Evolutionary conservation across 2,888 invertebrate species (phyloP), one percentile per base, ranked within the genome.

Genomic region (Celastrina argiolus): DNA sequence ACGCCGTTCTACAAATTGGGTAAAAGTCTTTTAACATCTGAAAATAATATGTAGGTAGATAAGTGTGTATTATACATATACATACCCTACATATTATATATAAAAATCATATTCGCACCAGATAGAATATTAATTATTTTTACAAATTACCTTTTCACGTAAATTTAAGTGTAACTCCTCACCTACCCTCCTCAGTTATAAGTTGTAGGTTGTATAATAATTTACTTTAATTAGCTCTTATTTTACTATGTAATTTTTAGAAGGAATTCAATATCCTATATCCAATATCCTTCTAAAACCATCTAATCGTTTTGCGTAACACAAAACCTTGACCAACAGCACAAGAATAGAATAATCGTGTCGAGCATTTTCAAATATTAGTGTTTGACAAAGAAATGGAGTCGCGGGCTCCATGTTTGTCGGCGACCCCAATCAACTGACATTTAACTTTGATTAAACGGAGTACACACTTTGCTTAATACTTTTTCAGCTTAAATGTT

Each of bases 321-420:
- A 56, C 18, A 61, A 61, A 61, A 61, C 39, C 61, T 61, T 61
- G 61, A 36, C 61, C 39, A 36, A 61, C 36, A 61, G 61, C 59
- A 26, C 56, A 65, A 56, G 65, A 65, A 18, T 58, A 42, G 65
- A 41, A 56, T 65, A 65, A 65, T 65, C 65, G 65, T 42, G 58
- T 56, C 65, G 65, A 41, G 77, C 80, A 82, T 79, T 85, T 83
- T 83, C 88, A 88, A 89, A 89, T 88, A 88, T 89, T 89, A 84
- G 86, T 88, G 85, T 88, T 89, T 88, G 89, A 77, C 87, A 88
- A 88, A 89, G 89, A 89, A 88, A 84, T 84, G 81, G 80, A 82
- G 78, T 78, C 79, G 76, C 73, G 70, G 70, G 59, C 68, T 68
- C 66, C 59, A 61, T 74, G 78, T 75, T 74, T 75, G 74, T 74